Evolutionary conservation across 2,888 invertebrate genomes (phyloP), one percentile per base, ranked within the genome.

Genomic region (Pterostichus madidus): DNA sequence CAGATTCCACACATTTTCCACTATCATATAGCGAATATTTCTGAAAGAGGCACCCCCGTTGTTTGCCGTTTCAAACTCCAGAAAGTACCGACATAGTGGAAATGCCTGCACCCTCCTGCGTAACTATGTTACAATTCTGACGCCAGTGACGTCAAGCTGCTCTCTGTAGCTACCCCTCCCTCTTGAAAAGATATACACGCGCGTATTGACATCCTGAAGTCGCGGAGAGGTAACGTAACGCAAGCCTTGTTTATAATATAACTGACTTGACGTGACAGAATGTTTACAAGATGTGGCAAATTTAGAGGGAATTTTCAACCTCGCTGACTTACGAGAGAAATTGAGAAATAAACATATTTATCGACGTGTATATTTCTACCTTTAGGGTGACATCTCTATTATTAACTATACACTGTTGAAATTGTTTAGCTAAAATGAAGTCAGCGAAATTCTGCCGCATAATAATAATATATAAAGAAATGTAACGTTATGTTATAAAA

Each of bases 81-180:
- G 31, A 11, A 24, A 59, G 59, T 59, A 24, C 11, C n/a, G 13
- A 13, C 71, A 71, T 71, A 71, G 44, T n/a, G 35, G 44, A 15
- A 71, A 71, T 71, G 8, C 44, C 44, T 7, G 15, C 17, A 15
- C 13, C 15, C 35, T 71, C 24, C 64, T 2, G 13, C 59, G 39
- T 44, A 71, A 71, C 71, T 71, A 71, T 71, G 71, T 71, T 13
- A 71, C 71, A 35, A 44, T 59, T 13, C 39, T 39, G 39, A 39
- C 39, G 39, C 5, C 39, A 39, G 39, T 2, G 24, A 59, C 59
- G 59, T 59, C 39, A 15, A n/a, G 71, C 39, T 44, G 17, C 17
- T 24, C 11, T 64, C 64, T 64, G 24, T 8, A 32, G 11, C 31
- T 5, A 39, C 39, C 5, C 39, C 39, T 7, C 39, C 39, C 39